Evolutionary conservation across 2,888 invertebrate species (phyloP).

Genomic region (Watsonalla binaria): DNA sequence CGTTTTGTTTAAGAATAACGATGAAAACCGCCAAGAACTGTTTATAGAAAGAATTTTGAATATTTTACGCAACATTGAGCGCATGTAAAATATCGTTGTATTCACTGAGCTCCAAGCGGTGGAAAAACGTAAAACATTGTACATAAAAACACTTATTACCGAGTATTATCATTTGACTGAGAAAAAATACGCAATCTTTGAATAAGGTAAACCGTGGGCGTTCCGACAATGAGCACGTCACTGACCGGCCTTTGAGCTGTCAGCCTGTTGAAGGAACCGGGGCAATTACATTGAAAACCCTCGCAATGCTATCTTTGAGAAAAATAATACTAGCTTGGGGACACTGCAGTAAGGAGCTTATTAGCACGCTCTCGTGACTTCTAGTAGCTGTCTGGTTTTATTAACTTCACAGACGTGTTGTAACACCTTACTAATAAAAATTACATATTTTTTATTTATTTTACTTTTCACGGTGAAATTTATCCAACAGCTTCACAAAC

Average conservation of each 20-base stretch:
- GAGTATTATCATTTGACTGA: slow-evolving; percentile 39
- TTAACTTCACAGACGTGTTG: background rate
- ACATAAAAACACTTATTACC: slow-evolving; percentile 14
- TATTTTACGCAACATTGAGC: background rate
- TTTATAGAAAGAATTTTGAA: too few species aligned
- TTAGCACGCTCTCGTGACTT: slow-evolving; percentile 61
- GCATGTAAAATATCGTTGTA: background rate
- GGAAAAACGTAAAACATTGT: background rate
- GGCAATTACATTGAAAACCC: slow-evolving; percentile 77
- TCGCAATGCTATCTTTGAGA: slow-evolving; percentile 71
- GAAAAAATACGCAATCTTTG: slow-evolving; percentile 63
- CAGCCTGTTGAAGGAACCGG: slow-evolving; percentile 72
- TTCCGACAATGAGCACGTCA: slow-evolving; percentile 75
- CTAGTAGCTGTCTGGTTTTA: slow-evolving; percentile 32
- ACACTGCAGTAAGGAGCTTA: slow-evolving; percentile 68
- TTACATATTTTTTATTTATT: too few species aligned
- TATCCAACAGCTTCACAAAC: too few species aligned
- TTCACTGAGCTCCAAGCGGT: slow-evolving; percentile 25
- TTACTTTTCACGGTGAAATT: too few species aligned
- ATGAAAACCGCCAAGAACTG: too few species aligned
- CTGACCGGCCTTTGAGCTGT: slow-evolving; percentile 73
- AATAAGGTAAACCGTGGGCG: slow-evolving; percentile 75
- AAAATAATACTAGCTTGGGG: slow-evolving; percentile 66
- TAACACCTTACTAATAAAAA: background rate
- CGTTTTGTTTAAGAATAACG: too few species aligned